phyloP scores from a whole-genome alignment of 2,888 invertebrate genomes.

The Amiota communis region DNA sequence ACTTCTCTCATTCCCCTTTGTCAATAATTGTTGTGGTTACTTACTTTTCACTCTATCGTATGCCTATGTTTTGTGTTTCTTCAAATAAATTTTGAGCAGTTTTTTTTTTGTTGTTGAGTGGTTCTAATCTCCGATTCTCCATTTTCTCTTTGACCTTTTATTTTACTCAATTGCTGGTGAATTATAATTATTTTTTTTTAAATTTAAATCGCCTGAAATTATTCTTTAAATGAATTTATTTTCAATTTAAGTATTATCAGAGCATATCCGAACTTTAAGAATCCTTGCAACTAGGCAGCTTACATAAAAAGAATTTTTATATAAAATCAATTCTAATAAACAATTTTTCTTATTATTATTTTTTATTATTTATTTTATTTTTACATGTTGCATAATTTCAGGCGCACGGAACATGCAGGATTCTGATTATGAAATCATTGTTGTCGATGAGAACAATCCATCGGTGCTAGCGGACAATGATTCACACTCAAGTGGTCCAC shows the following conservation, averaged over 20 bases:
- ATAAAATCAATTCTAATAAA: no score
- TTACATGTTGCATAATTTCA: constrained; percentile 44
- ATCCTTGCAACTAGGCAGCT: no score
- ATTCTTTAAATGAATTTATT: no score
- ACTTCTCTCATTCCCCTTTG: neutral
- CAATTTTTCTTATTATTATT: neutral
- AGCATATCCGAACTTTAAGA: no score
- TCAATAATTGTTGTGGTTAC: neutral
- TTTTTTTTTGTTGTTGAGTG: constrained; percentile 15
- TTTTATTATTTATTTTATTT: constrained; percentile 11
- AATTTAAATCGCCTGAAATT: no score
- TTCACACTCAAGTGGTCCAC: constrained; percentile 82
- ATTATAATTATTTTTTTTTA: no score
- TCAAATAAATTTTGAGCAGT: neutral
- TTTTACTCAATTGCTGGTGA: no score
- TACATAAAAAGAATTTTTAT: no score
- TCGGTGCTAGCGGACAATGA: constrained; percentile 86
- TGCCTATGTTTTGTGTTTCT: neutral
- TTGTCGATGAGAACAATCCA: constrained; percentile 91
- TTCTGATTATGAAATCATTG: constrained; percentile 90
- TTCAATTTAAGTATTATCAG: no score
- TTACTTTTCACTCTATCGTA: neutral
- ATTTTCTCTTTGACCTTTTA: neutral
- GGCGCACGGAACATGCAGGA: constrained; percentile 78
- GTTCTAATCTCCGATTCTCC: neutral